Percentiles rank a stretch among this genome's conserved stretches.
phyloP scores from a whole-genome alignment of 2,888 invertebrate species.

The Xylota sylvarum region DNA sequence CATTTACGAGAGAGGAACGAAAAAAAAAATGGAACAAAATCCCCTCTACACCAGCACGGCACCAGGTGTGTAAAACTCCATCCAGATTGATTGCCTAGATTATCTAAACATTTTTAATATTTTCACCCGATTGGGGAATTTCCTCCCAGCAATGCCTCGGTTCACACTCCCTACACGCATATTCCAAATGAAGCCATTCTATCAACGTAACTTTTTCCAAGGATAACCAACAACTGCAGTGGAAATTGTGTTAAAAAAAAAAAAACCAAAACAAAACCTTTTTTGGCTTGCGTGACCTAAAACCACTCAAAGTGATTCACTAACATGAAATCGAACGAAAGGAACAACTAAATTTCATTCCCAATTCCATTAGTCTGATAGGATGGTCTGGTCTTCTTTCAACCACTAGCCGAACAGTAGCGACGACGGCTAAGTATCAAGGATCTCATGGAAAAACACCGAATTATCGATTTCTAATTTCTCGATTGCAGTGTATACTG shows the following conservation, averaged over 20 bases:
- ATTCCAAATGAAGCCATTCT: background rate
- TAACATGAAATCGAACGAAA: conserved; percentile 19
- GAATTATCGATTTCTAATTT: conserved; percentile 65
- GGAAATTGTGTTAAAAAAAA: background rate
- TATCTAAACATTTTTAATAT: conserved; percentile 51
- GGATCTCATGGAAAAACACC: conserved; percentile 33
- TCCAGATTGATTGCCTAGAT: conserved; percentile 63
- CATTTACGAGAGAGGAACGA: conserved; percentile 14
- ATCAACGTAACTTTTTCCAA: background rate
- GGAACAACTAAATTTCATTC: conserved; percentile 35
- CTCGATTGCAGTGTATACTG: conserved; percentile 43
- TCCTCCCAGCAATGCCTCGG: background rate
- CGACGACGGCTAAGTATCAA: background rate
- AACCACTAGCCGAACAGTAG: conserved; percentile 6
- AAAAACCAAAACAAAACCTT: conserved; percentile 21
- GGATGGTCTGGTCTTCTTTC: conserved; percentile 23
- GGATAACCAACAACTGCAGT: background rate
- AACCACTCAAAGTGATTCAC: conserved; percentile 57
- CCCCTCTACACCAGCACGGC: background rate
- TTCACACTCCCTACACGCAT: background rate
- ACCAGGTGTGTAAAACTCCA: conserved; percentile 57
- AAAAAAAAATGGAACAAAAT: background rate
- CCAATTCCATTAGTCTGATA: conserved; percentile 56
- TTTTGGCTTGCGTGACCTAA: conserved; percentile 57
- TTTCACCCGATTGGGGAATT: conserved; percentile 8